These are phyloP conservation scores for Pheosia tremula DNA, from an alignment of 2,888 invertebrate genomes.

Conservation along the genomic window DNA sequence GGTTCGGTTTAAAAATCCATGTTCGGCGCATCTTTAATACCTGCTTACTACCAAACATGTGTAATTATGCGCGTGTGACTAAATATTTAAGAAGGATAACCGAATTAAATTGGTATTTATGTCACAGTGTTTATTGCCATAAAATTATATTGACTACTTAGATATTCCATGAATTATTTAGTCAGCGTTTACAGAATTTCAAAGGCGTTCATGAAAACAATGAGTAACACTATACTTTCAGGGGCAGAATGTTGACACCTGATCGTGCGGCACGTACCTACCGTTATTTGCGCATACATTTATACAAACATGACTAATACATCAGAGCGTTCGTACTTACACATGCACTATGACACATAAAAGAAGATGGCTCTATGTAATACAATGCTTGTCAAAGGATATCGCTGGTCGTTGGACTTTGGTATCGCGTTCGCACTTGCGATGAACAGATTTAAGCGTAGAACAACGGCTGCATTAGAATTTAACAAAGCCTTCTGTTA, in stretches of 20 bases:
- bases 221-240: constrained; percentile 48
- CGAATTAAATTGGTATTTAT: background rate
- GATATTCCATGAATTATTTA: constrained; percentile 3
- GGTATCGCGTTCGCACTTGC: constrained; percentile 21
- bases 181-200: constrained; percentile 13
- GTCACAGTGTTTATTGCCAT: constrained; percentile 18
- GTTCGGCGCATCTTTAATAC: too few relatives aligned
- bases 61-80: constrained; percentile 1
- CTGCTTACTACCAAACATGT: background rate
- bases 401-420: constrained; percentile 28
- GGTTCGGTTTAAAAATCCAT: too few relatives aligned
- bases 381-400: constrained; percentile 18
- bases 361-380: constrained; percentile 33
- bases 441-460: background rate
- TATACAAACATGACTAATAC: constrained; percentile 38
- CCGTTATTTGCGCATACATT: constrained; percentile 43
- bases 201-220: constrained; percentile 33
- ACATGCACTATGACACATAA: constrained; percentile 39
- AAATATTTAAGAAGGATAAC: background rate
- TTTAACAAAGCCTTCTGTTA: background rate
- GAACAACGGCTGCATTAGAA: background rate
- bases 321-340: constrained; percentile 11
- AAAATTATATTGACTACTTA: background rate
- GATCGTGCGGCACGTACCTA: constrained; percentile 29
- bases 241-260: constrained; percentile 39